Evolutionary conservation across 2,888 invertebrate species (phyloP).

Genomic region (Aplocera efformata): DNA sequence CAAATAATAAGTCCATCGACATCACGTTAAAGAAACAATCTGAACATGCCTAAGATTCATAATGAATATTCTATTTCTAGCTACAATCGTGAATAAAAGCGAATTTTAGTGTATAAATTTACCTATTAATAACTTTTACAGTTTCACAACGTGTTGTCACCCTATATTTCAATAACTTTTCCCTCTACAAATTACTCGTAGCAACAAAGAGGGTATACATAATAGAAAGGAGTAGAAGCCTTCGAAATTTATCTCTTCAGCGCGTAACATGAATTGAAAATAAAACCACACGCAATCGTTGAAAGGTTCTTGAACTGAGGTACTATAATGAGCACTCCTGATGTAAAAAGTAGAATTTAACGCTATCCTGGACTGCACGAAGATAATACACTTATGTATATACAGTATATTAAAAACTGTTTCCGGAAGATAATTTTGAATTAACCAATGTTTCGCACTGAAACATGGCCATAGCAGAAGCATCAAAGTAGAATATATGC

Average conservation of each 20-base stretch:
- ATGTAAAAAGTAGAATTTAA: neutral
- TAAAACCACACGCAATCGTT: conserved; percentile 18
- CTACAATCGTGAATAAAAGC: no score
- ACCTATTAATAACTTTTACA: no score
- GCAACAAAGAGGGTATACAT: conserved; percentile 8
- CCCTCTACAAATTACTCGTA: neutral
- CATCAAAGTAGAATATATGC: no score
- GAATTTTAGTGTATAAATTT: no score
- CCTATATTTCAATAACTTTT: conserved; percentile 12
- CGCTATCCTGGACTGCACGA: neutral
- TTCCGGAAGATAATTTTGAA: no score
- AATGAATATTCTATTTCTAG: no score
- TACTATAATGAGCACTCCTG: neutral
- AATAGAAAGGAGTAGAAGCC: conserved; percentile 1
- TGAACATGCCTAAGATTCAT: no score
- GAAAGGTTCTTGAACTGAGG: conserved; percentile 34
- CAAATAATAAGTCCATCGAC: neutral
- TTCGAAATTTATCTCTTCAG: conserved; percentile 9
- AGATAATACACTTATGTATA: neutral
- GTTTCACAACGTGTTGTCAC: conserved; percentile 7
- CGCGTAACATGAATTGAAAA: conserved; percentile 15
- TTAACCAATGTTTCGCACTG: no score
- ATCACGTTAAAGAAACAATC: neutral
- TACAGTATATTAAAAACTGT: no score
- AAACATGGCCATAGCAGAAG: no score